phyloP scores from a whole-genome alignment of 2,888 invertebrate genomes.

The Fragum fragum region DNA sequence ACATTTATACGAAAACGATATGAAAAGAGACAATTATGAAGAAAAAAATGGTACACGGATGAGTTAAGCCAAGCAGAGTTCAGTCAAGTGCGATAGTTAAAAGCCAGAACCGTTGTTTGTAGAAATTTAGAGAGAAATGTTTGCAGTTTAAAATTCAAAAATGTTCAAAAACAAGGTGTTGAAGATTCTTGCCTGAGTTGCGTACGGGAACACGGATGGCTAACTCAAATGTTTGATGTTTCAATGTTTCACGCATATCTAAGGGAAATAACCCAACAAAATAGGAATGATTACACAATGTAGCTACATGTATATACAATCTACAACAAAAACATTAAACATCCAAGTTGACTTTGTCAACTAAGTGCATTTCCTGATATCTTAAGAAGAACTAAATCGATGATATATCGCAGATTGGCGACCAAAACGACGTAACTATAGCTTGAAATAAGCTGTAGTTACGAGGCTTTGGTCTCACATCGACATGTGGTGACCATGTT shows the following conservation, averaged over 20 bases:
- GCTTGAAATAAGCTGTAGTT: too few species aligned
- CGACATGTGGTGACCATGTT: too few species aligned
- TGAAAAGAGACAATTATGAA: not conserved
- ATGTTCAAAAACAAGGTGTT: constrained; percentile 30
- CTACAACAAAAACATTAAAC: not conserved
- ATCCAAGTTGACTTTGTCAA: not conserved
- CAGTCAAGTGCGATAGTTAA: constrained; percentile 19
- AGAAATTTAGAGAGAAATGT: constrained; percentile 21
- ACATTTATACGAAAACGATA: not conserved
- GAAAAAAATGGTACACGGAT: constrained; percentile 11
- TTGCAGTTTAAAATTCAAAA: constrained; percentile 20
- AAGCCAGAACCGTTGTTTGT: not conserved
- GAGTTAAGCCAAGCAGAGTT: constrained; percentile 10
- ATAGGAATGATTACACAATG: not conserved
- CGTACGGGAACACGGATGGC: constrained; percentile 51
- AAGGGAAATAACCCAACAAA: constrained; percentile 27
- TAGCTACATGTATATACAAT: not conserved
- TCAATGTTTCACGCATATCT: constrained; percentile 10
- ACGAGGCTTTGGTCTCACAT: too few species aligned
- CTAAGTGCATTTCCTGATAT: too few species aligned
- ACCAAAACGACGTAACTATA: too few species aligned
- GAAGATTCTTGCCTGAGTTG: constrained; percentile 61
- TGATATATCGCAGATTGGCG: too few species aligned
- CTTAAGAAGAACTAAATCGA: too few species aligned
- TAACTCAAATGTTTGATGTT: constrained; percentile 31